Evolutionary conservation across 2,113 vertebrate genomes (phyloP), one percentile per base, ranked within the genome.

Genomic region (Clarias gariepinus): DNA sequence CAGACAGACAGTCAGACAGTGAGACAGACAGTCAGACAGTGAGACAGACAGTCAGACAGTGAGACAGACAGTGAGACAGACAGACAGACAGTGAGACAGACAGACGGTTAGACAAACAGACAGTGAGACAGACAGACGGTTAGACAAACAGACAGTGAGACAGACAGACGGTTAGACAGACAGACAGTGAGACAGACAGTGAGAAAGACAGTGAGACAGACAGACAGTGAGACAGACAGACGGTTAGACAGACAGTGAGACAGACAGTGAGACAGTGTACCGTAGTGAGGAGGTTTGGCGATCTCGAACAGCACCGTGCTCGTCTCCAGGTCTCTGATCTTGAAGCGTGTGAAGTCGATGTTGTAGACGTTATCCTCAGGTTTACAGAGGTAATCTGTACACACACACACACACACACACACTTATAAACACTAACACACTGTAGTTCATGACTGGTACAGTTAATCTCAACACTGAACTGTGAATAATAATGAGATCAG

Each of bases 281-380:
- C 96, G 89, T 94, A 93, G 88, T 94, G 92, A n/a, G 96, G 97
- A 1, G 98, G 98, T 89, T 99, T 99, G 91, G 98, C 97, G 41
- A 99, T 99, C 94, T 99, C 98, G 93, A 99, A 99, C 11, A 99
- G 95, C 82, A 99, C 97, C 0, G 97, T 98, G 81, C 97, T 96
- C 0, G 97, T 98, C 93, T 99, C 98, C 88, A 99, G 94, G 91
- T 99, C 98, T 89, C 98, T 94, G 89, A 99, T 99, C 95, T 98
- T 99, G 92, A 99, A 99, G 74, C 98, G 96, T 4, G 97, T 99
- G 85, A 99, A 99, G 90, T 99, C 98, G 85, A 99, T 97, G 89
- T 95, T 96, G 93, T 96, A 99, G 91, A 99, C 88, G 36, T 99
- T 99, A 93, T 99, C 98, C 86, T 99, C 98, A 0, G 96, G 97